These are phyloP conservation scores for Cistogaster globosa DNA, from an alignment of 2,888 invertebrate genomes.

Conservation along the genomic window DNA sequence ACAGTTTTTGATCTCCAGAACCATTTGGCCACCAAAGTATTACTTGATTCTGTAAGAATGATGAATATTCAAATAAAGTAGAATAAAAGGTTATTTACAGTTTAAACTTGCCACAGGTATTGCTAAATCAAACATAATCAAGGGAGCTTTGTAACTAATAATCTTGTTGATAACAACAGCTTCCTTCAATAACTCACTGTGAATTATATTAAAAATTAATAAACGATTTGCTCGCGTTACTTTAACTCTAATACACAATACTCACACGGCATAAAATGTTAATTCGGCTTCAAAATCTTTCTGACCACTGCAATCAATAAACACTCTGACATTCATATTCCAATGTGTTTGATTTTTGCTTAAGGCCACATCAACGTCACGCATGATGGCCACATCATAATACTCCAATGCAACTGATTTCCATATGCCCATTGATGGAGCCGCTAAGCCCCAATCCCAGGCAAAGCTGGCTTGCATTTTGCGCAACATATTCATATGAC, in stretches of 20 bases:
- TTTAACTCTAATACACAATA: background rate
- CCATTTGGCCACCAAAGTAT: slow-evolving; percentile 98
- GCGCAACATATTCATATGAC: slow-evolving; percentile 94
- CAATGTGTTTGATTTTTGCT: slow-evolving; percentile 81
- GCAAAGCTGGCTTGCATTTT: slow-evolving; percentile 97
- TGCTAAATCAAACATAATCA: slow-evolving; percentile 79
- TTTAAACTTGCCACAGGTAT: slow-evolving; percentile 78
- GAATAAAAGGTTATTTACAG: background rate
- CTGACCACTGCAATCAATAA: slow-evolving; percentile 81
- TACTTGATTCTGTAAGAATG: slow-evolving; percentile 83
- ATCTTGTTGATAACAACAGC: slow-evolving; percentile 75
- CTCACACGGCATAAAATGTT: slow-evolving; percentile 81
- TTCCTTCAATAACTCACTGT: slow-evolving; percentile 79
- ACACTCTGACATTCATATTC: slow-evolving; percentile 83
- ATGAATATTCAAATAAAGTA: background rate
- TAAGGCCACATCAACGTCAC: slow-evolving; percentile 84
- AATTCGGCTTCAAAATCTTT: slow-evolving; percentile 78
- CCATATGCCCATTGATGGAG: slow-evolving; percentile 97
- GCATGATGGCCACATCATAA: slow-evolving; percentile 86
- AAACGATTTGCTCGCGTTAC: no score
- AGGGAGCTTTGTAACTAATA: slow-evolving; percentile 76
- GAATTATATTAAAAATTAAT: slow-evolving; percentile 16
- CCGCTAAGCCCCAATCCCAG: slow-evolving; percentile 99
- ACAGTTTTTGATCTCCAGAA: slow-evolving; percentile 91
- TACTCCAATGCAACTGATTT: slow-evolving; percentile 87